Evolutionary conservation across 2,797 vertebrate genomes (phyloP).

Genomic region (Rhodeus uyekii): DNA sequence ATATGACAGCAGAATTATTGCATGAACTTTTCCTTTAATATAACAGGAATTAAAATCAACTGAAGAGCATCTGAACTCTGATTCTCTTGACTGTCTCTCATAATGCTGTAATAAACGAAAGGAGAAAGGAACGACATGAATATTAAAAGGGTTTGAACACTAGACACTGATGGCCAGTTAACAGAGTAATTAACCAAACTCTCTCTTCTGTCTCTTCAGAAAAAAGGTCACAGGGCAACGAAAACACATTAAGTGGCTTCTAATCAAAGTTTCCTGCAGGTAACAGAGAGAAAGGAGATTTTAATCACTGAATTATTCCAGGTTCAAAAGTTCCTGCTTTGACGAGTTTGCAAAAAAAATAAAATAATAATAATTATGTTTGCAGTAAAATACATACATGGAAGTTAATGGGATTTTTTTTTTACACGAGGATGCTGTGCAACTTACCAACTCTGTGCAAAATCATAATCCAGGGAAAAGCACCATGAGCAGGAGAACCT

Average conservation of each 20-base stretch:
- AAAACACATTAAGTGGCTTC: conserved; percentile 68
- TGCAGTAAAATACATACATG: not conserved
- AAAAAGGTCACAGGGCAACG: conserved; percentile 61
- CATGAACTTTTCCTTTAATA: not conserved
- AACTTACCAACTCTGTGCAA: not conserved
- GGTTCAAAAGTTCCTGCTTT: not conserved
- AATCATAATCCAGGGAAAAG: not conserved
- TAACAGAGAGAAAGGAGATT: conserved; percentile 39
- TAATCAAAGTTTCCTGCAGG: conserved; percentile 75
- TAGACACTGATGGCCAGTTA: conserved; percentile 67
- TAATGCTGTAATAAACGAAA: conserved; percentile 24
- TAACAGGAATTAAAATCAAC: not conserved
- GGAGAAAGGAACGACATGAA: conserved; percentile 10
- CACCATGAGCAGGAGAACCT: not conserved
- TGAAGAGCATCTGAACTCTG: not conserved
- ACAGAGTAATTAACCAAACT: conserved; percentile 73
- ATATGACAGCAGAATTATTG: not conserved
- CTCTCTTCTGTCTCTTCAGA: conserved; percentile 71
- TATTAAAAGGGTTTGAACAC: conserved; percentile 23
- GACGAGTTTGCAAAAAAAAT: conserved; percentile 12
- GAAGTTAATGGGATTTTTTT: not conserved
- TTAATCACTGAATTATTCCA: conserved; percentile 53
- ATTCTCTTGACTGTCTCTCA: not conserved
- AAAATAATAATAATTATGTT: too few species aligned
- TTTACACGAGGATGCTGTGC: not conserved